Conservation (phyloP, 1,140 invertebrate genomes). For the Lepidotrigona ventralis region DNA sequence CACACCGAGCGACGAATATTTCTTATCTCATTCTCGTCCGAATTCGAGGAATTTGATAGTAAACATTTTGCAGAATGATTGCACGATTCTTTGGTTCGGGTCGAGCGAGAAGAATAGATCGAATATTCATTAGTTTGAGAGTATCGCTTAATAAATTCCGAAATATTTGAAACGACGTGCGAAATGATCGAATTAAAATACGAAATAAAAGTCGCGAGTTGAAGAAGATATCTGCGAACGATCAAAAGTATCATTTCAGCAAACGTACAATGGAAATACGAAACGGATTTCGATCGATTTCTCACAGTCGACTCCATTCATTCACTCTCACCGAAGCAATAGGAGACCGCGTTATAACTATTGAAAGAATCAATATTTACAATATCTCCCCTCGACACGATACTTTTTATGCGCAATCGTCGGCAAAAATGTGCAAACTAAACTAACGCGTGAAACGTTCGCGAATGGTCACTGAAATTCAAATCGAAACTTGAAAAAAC, state of each 20-base stretch:
- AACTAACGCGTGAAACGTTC: no score
- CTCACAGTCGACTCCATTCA: conserved; percentile 36
- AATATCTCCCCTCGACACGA: conserved; percentile 5
- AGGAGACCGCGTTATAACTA: conserved; percentile 9
- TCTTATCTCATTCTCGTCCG: background rate
- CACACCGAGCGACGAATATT: background rate
- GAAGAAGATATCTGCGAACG: background rate
- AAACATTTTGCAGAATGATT: background rate
- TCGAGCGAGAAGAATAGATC: background rate
- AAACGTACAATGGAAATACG: conserved; percentile 20
- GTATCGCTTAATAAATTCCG: no score
- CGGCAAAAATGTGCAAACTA: conserved; percentile 1
- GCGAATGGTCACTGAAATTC: no score
- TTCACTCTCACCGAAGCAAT: conserved; percentile 25
- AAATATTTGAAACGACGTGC: no score
- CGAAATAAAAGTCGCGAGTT: no score
- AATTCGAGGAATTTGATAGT: background rate
- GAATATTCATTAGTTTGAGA: background rate
- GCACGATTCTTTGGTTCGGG: no score
- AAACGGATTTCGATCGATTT: conserved; percentile 46
- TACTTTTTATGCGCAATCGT: conserved; percentile 24
- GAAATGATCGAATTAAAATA: no score
- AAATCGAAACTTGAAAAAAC: background rate
- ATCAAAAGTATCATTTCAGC: background rate
- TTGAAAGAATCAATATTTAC: conserved; percentile 33